Evolutionary conservation across 1,140 invertebrate genomes (phyloP), one percentile per base, ranked within the genome.

Genomic region (Philaenus spumarius): DNA sequence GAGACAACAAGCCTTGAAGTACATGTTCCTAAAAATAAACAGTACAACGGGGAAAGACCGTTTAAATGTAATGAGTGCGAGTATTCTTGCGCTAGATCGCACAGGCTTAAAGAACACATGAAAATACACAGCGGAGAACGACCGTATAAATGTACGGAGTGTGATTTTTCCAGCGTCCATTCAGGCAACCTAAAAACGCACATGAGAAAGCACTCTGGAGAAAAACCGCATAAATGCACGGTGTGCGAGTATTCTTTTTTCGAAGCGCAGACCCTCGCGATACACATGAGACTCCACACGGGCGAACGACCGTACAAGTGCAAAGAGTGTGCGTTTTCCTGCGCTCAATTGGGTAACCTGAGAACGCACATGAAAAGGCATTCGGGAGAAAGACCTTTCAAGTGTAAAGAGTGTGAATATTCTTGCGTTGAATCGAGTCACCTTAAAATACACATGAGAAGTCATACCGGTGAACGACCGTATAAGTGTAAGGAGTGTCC

Each of bases 281-380:
- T 34, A 6, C 61, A 62, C 46, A 59, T 60, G 22, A 30, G 60
- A 23, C 54, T 43, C 1, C 67, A 68, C 45, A 59, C 64, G 0
- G 59, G 59, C 17, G 58, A 58, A 12, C 62, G 60, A 47, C 59
- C 60, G 15, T 58, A 62, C 40, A 15, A 59, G 20, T 67, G 68
- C 59, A 48, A 64, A 30, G 67, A 79, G 15, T 79, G 80, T 62
- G 67, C 74, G 24, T 78, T 82, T 62, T 22, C 17, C 9, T 20
- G 22, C 12, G 22, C 20, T 1, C 43, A 50, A 11, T 15, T 14
- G n/a, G 24, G 55, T 23, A 19, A 6, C 2, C 35, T 58, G 23
- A 58, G 39, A 58, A n/a, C 15, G 3, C 55, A 58, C 19, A 22
- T 52, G 9, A 34, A 24, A 14, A 24, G 12, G 22, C 35, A 55